A percentile compares a stretch with the other conserved stretches of the same genome.
Evolutionary conservation across 1,140 invertebrate species (phyloP).

Genomic region (Gryon sp.): DNA sequence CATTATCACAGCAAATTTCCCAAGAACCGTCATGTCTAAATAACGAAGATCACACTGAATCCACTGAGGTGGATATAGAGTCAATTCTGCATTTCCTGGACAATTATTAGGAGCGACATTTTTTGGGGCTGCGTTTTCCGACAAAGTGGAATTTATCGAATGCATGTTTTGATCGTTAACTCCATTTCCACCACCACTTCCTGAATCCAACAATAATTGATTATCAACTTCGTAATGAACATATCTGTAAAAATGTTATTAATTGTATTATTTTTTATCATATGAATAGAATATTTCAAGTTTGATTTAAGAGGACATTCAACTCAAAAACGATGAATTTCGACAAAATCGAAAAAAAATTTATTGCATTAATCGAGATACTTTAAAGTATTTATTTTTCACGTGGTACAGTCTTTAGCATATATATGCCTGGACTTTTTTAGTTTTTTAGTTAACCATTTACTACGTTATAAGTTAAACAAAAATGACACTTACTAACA

Average conservation of each 20-base stretch:
- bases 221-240: slow-evolving; percentile 96
- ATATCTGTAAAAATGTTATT: slow-evolving; percentile 82
- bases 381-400: too few relatives aligned
- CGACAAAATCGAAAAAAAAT: too few relatives aligned
- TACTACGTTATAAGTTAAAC: too few relatives aligned
- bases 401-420: too few relatives aligned
- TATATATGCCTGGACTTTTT: too few relatives aligned
- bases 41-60: slow-evolving; percentile 97
- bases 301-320: too few relatives aligned
- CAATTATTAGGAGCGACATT: slow-evolving; percentile 58
- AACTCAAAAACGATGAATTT: too few relatives aligned
- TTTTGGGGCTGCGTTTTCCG: slow-evolving; percentile 45
- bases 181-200: slow-evolving; percentile 43
- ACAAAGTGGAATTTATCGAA: slow-evolving; percentile 13
- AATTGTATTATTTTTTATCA: too few relatives aligned
- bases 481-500: too few relatives aligned
- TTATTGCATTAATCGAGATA: too few relatives aligned
- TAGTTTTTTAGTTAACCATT: too few relatives aligned
- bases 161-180: slow-evolving; percentile 39
- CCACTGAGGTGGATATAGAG: slow-evolving; percentile 95
- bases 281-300: too few relatives aligned
- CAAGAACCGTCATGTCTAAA: slow-evolving; percentile 97
- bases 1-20: slow-evolving; percentile 96
- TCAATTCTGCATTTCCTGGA: slow-evolving; percentile 72
- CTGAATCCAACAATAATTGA: slow-evolving; percentile 68